These are phyloP conservation scores for Halesus radiatus DNA, from an alignment of 1,140 invertebrate genomes.

Conservation along the genomic window DNA sequence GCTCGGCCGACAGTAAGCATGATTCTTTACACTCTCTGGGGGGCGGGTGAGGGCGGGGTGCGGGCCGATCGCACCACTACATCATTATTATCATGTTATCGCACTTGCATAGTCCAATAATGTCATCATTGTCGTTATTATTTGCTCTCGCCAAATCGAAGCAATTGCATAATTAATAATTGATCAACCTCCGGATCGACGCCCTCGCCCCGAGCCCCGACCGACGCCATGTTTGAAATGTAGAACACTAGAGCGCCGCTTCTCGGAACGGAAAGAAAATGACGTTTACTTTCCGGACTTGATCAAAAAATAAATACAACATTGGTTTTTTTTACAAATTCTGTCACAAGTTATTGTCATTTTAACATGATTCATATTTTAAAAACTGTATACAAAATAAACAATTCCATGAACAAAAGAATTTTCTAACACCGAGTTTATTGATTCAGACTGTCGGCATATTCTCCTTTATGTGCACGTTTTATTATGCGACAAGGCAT, in stretches of 20 bases:
- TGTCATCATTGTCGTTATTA: background rate
- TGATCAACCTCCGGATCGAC: conserved; percentile 26
- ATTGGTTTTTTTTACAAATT: too few relatives aligned
- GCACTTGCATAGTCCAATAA: background rate
- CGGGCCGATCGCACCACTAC: conserved; percentile 11
- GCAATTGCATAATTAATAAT: conserved; percentile 8
- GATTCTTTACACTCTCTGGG: conserved; percentile 34
- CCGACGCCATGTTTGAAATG: conserved; percentile 42
- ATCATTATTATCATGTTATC: background rate
- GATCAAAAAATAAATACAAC: too few relatives aligned
- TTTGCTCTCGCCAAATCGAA: background rate
- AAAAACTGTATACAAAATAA: too few relatives aligned
- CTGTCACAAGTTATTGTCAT: too few relatives aligned
- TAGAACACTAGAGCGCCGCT: background rate
- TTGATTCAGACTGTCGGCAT: too few relatives aligned
- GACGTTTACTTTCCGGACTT: too few relatives aligned
- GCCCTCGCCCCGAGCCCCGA: conserved; percentile 43
- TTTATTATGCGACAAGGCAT: too few relatives aligned
- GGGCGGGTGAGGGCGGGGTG: conserved; percentile 27
- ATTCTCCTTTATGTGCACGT: too few relatives aligned
- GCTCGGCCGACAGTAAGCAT: conserved; percentile 40
- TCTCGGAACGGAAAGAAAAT: too few relatives aligned
- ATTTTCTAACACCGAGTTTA: too few relatives aligned
- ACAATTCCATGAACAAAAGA: too few relatives aligned
- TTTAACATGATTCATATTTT: too few relatives aligned